Conservation (phyloP, 2,113 vertebrate genomes). For the Geococcyx californianus region DNA sequence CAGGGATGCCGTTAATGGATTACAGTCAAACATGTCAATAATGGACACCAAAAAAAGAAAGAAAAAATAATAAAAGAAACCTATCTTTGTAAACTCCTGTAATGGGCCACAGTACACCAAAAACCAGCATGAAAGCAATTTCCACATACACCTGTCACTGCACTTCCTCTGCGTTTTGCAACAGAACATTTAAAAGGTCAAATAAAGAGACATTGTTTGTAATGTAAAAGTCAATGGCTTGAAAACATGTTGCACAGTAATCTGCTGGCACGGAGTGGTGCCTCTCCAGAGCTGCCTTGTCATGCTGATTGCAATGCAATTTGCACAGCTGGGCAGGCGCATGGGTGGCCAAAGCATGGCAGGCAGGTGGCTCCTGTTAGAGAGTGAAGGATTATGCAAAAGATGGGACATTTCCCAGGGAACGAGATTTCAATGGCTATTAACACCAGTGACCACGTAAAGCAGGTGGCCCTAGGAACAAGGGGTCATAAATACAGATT, state of each 20-base stretch:
- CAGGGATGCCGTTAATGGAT: neutral
- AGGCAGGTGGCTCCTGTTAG: neutral
- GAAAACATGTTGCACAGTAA: neutral
- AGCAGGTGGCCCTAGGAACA: neutral
- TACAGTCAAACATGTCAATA: neutral
- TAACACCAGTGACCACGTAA: neutral
- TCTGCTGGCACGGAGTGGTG: neutral
- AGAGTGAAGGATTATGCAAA: neutral
- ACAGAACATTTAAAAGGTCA: neutral
- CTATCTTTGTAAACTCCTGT: neutral
- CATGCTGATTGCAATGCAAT: neutral
- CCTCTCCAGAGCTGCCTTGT: neutral
- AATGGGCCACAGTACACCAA: neutral
- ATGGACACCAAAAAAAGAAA: neutral
- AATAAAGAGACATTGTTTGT: neutral
- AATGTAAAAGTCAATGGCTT: neutral
- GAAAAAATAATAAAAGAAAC: neutral
- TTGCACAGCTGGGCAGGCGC: neutral
- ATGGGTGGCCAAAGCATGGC: neutral
- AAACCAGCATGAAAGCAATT: neutral
- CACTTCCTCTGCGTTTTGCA: neutral
- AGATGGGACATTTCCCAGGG: neutral
- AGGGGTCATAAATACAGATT: neutral
- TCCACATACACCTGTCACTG: neutral
- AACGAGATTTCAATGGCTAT: neutral